A percentile compares a stretch with the other conserved stretches of the same genome.
Conservation (phyloP, 2,113 vertebrate species). For the Polyodon spathula region DNA sequence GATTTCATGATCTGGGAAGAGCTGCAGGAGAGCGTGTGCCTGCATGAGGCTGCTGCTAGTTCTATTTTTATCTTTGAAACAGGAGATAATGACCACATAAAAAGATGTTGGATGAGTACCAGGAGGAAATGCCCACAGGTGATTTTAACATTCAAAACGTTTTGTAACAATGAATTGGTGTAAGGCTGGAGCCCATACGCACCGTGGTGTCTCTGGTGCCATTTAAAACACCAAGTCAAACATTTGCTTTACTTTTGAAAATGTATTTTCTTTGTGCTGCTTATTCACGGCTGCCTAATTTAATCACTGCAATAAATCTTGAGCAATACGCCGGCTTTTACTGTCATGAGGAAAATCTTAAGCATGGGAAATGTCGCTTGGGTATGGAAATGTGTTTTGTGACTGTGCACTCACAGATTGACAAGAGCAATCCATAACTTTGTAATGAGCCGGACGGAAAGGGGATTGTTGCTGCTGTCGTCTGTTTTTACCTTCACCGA, state of each 20-base stretch:
- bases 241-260: slow-evolving; percentile 29
- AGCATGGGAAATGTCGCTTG: slow-evolving; percentile 56
- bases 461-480: slow-evolving; percentile 20
- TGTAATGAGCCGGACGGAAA: slow-evolving; percentile 53
- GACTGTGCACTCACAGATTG: slow-evolving; percentile 52
- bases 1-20: no score
- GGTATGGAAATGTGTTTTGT: slow-evolving; percentile 42
- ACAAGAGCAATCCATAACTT: slow-evolving; percentile 60
- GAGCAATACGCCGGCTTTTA: slow-evolving; percentile 28
- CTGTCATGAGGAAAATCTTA: slow-evolving; percentile 43
- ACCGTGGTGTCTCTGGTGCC: no score
- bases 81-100: no score
- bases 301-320: slow-evolving; percentile 57
- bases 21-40: no score
- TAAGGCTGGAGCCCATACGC: no score
- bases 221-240: slow-evolving; percentile 43
- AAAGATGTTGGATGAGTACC: no score
- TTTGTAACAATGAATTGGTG: no score
- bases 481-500: slow-evolving; percentile 6
- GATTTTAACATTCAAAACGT: no score
- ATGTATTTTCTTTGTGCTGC: slow-evolving; percentile 42
- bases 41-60: no score
- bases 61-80: no score
- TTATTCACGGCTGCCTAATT: slow-evolving; percentile 49
- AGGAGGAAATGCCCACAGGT: no score